Evolutionary conservation across 2,888 invertebrate species (phyloP), one percentile per base, ranked within the genome.

Genomic region (Endotricha flammealis): DNA sequence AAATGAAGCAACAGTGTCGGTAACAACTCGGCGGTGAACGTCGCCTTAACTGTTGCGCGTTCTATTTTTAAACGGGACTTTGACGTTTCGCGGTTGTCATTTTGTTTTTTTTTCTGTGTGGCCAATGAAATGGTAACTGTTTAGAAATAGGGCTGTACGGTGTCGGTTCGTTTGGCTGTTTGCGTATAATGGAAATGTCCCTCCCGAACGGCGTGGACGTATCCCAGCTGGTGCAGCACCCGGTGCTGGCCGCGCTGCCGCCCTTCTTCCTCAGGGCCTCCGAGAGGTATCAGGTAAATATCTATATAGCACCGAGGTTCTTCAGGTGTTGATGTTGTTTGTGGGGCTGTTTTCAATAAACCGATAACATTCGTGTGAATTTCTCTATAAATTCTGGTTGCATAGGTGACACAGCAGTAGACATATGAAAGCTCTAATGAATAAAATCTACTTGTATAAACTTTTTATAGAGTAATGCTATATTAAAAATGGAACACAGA

Each of bases 211-310:
- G 95, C 53, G 93, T 95, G 53, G 95, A 95, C 81, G 94, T 95
- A 79, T 92, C 94, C 42, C 92, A 94, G 68, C 77, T 95, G 64
- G 95, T 95, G 89, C 94, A 94, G 57, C 95, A 95, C 73, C 93
- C 94, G 24, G 95, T 95, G 42, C 70, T 95, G 69, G 93, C 93
- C 20, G 93, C 93, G 0, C 73, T 94, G 58, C 95, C 95, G 30
- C 95, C 95, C n/a, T 95, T 95, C 79, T 95, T 96, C 77, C 82
- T 95, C 41, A 89, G 95, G 53, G 95, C 95, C 39, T 93, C 94
- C 12, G 97, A 98, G 73, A 90, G 97, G 62, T 98, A 97, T 80
- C 97, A 97, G 86, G 87, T 87, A 67, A 57, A 57, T 48, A 46
- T 45, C 46, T 29, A 28, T 22, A n/a, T n/a, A n/a, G n/a, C n/a